Evolutionary conservation across 2,797 vertebrate genomes (phyloP).

Genomic region (Buphagus erythrorhynchus): DNA sequence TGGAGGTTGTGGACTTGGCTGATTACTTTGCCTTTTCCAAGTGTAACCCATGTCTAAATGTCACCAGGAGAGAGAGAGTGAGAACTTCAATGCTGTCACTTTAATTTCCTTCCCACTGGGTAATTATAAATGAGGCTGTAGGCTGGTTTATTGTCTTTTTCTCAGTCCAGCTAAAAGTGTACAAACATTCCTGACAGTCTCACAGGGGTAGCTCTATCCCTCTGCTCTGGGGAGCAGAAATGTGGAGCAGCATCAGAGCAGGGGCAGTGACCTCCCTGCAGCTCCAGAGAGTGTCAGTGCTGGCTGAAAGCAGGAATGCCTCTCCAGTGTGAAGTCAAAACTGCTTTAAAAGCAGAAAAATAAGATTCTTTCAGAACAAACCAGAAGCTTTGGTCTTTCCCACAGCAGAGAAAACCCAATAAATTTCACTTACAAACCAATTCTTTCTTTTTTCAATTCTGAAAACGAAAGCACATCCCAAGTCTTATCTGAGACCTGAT

Average conservation of each 20-base stretch:
- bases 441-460: not conserved
- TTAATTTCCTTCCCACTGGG: not conserved
- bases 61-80: not conserved
- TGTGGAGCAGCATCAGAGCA: accelerated
- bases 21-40: not conserved
- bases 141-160: not conserved
- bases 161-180: not conserved
- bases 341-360: not conserved
- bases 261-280: not conserved
- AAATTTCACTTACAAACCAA: not conserved
- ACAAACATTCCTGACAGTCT: not conserved
- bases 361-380: not conserved
- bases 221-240: not conserved
- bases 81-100: constrained; percentile 17
- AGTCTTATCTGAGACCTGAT: not conserved
- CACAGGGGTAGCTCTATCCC: not conserved
- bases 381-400: not conserved
- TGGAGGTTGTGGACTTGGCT: not conserved
- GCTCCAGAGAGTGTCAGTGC: not conserved
- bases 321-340: not conserved
- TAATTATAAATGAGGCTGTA: not conserved
- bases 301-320: not conserved
- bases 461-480: not conserved
- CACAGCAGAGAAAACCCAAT: not conserved
- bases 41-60: not conserved